Percentiles rank a stretch among this genome's conserved stretches.
These are phyloP conservation scores for Beris morrisii DNA, from an alignment of 2,888 invertebrate genomes.

Conservation along the genomic window DNA sequence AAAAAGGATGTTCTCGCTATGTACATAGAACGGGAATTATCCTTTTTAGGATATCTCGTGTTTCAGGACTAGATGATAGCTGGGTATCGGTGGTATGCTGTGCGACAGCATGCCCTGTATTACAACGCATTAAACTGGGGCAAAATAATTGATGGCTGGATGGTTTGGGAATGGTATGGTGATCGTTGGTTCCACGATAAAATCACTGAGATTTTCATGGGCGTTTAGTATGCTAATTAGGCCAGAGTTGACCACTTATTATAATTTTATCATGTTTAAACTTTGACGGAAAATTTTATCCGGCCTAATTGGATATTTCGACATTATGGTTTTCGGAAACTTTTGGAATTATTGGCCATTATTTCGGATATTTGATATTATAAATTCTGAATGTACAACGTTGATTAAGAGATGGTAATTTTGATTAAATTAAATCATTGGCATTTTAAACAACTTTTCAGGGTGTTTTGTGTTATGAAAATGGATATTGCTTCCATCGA, in stretches of 20 bases:
- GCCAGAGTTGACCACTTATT: constrained; percentile 32
- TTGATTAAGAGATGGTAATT: too few relatives aligned
- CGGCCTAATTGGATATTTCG: constrained; percentile 19
- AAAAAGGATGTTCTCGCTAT: neutral
- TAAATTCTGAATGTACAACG: too few relatives aligned
- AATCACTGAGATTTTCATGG: constrained; percentile 24
- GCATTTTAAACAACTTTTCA: too few relatives aligned
- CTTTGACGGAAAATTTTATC: constrained; percentile 20
- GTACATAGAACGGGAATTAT: neutral
- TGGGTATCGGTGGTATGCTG: neutral
- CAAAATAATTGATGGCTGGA: constrained; percentile 30
- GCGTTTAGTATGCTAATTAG: constrained; percentile 31
- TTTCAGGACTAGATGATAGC: neutral
- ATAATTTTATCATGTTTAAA: constrained; percentile 31
- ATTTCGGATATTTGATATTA: neutral
- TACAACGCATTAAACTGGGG: constrained; percentile 30
- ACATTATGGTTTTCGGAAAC: constrained; percentile 18
- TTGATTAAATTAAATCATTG: too few relatives aligned
- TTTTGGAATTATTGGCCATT: constrained; percentile 18
- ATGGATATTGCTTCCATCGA: too few relatives aligned
- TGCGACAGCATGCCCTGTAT: constrained; percentile 23
- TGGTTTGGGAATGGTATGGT: neutral
- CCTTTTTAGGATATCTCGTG: constrained; percentile 1
- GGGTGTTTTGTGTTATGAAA: too few relatives aligned
- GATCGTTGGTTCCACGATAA: neutral